Evolutionary conservation across 2,113 vertebrate species (phyloP).

Genomic region (Harpagus bidentatus): DNA sequence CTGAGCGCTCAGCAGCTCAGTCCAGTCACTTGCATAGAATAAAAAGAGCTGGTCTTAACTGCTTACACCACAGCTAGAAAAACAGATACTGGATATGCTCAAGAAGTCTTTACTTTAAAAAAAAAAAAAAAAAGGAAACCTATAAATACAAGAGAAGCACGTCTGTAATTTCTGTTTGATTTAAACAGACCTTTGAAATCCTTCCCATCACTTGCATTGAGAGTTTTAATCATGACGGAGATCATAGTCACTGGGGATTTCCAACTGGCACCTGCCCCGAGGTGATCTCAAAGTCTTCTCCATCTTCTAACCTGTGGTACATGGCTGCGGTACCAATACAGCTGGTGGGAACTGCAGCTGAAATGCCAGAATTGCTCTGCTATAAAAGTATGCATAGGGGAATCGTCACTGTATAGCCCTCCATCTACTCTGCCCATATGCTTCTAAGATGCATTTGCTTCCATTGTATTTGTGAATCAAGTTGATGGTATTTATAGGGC

Average conservation of each 20-base stretch:
- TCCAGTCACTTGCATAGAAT: background rate
- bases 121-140: background rate
- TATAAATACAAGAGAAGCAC: background rate
- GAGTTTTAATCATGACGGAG: background rate
- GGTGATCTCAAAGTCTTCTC: background rate
- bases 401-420: background rate
- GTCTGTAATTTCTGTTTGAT: background rate
- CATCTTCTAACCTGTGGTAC: background rate
- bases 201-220: background rate
- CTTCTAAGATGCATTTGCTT: background rate
- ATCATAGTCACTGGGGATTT: background rate
- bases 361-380: background rate
- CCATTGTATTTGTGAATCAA: background rate
- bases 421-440: background rate
- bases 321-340: background rate
- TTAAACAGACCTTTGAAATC: background rate
- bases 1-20: background rate
- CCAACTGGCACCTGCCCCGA: fast-evolving
- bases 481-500: background rate
- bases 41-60: background rate
- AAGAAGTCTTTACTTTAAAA: background rate
- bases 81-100: background rate
- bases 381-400: too few relatives aligned
- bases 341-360: background rate
- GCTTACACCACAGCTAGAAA: background rate